Percentiles rank a stretch among this genome's conserved stretches.
Conservation (phyloP, 2,113 vertebrate genomes). For the Lanius ludovicianus region DNA sequence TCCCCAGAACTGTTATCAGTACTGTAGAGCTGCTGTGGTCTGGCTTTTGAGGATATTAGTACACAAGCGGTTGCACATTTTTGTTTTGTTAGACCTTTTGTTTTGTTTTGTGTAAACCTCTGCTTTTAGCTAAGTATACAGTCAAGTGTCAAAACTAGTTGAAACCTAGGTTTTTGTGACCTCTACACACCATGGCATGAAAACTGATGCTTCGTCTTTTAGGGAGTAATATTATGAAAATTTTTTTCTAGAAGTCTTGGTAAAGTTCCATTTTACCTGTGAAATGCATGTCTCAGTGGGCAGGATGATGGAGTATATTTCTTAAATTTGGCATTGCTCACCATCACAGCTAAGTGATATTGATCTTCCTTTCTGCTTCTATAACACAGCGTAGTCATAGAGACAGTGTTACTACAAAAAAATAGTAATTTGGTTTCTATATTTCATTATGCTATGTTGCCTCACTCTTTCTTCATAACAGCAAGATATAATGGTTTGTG, state of each 20-base stretch:
- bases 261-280: background rate
- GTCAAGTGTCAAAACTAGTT: background rate
- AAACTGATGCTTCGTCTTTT: background rate
- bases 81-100: background rate
- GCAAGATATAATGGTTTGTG: background rate
- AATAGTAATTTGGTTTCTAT: background rate
- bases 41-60: background rate
- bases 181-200: background rate
- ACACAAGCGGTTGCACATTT: background rate
- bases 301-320: background rate
- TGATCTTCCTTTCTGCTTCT: background rate
- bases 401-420: background rate
- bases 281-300: background rate
- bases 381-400: background rate
- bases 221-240: background rate
- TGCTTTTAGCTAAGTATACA: background rate
- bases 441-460: background rate
- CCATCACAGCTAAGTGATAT: background rate
- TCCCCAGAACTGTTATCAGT: background rate
- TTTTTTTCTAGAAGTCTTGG: background rate
- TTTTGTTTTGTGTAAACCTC: background rate
- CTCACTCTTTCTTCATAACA: background rate
- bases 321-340: background rate
- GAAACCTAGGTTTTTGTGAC: background rate
- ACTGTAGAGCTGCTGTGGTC: background rate